Base-by-base conservation (phyloP, 2,888 invertebrate species). In the Pycnomerus fuliginosus region DNA sequence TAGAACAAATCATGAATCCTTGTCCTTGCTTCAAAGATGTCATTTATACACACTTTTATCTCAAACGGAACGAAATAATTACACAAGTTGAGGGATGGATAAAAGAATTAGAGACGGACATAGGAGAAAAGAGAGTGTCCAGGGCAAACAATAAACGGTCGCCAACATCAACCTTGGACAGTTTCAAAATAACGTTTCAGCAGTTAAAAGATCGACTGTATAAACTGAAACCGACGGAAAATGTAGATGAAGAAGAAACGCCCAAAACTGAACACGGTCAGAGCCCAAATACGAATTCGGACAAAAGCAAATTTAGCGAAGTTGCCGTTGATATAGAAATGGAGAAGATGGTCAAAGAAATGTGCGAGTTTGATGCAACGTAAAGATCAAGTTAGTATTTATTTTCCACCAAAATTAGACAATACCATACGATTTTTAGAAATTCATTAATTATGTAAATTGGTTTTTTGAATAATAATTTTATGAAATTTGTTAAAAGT, bases 11-110 rank as follows among this genome's bases (percentile, higher is more conserved):
- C 55, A 76, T 87, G 45, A 88, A 88, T 74, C 92, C 95, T 3
- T 89, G 89, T 68, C 85, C 90, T 24, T 93, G 93, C 74, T 95
- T 96, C 71, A 88, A 87, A 73, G 89, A 93, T 86, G 89, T 94
- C 34, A 90, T 96, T 53, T 87, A 90, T 53, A 85, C 89, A 15
- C 96, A 96, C 72, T 96, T 96, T 74, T 96, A 92, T 87, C 78
- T 95, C 63, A 96, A 96, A 72, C 82, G 90, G 44, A 84, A 90
- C 63, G 94, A 95, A 74, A 89, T 96, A 55, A 82, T 90, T 67
- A 79, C 83, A 56, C 94, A 95, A 72, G 85, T 94, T 50, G 90
- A 93, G 64, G 82, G 82, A 51, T 95, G 95, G 95, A 87, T 95
- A 62, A 80, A 83, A 45, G 94, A 95, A 64, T 79, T 92, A 69